Evolutionary conservation across 2,888 invertebrate species (phyloP).

Genomic region (Chalcis sispes): DNA sequence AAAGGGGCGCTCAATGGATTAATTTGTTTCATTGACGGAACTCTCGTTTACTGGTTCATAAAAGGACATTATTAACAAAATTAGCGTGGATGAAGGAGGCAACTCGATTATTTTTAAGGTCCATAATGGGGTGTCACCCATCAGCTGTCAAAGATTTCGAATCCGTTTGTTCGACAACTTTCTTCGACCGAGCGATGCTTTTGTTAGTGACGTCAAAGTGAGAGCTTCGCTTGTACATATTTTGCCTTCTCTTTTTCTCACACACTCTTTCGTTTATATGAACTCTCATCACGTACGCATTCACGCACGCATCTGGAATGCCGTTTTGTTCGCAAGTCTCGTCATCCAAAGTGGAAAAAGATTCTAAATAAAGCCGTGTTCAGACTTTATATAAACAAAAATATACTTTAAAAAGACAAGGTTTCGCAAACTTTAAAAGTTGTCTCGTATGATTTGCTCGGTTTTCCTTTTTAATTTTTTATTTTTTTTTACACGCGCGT

Average conservation of each 20-base stretch:
- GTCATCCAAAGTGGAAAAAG: not conserved
- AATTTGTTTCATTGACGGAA: slow-evolving; percentile 22
- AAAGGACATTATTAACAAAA: not conserved
- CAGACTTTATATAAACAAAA: no score
- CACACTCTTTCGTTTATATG: not conserved
- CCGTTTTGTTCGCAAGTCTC: not conserved
- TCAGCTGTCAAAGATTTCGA: slow-evolving; percentile 68
- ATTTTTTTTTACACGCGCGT: no score
- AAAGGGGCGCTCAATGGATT: slow-evolving; percentile 11
- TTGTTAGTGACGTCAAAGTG: slow-evolving; percentile 41
- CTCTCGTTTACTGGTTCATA: not conserved
- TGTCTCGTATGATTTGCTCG: no score
- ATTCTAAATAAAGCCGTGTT: not conserved
- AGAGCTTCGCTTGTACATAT: slow-evolving; percentile 11
- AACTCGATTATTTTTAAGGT: slow-evolving; percentile 6
- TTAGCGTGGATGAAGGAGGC: not conserved
- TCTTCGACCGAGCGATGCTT: not conserved
- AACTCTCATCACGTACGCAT: slow-evolving; percentile 30
- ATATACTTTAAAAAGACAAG: no score
- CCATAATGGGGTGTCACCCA: slow-evolving; percentile 58
- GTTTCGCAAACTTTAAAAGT: no score
- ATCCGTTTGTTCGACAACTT: not conserved
- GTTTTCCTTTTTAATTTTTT: no score
- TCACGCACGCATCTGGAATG: slow-evolving; percentile 28
- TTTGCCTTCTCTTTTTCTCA: slow-evolving; percentile 2